These are phyloP conservation scores for Idaea biselata DNA, from an alignment of 2,888 invertebrate genomes.

Conservation along the genomic window DNA sequence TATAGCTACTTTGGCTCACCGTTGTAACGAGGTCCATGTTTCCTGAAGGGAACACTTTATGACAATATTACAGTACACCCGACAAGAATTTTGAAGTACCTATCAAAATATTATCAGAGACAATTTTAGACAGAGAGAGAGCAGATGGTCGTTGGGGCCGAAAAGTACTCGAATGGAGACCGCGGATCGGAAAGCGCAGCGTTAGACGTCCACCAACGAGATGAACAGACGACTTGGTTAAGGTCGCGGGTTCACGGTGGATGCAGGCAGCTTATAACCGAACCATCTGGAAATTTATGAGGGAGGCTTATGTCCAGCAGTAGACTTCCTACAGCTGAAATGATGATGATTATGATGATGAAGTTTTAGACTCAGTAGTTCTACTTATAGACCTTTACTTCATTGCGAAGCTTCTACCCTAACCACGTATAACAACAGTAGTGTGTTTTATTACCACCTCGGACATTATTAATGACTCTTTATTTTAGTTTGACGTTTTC, in stretches of 20 bases:
- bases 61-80: neutral
- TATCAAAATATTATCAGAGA: neutral
- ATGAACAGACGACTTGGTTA: too few species aligned
- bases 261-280: too few species aligned
- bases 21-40: conserved; percentile 14
- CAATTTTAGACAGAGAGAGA: neutral
- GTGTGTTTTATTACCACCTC: conserved; percentile 16
- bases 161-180: too few species aligned
- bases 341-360: too few species aligned
- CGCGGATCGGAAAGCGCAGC: too few species aligned
- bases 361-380: too few species aligned
- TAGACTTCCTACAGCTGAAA: too few species aligned
- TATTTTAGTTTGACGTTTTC: neutral
- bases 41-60: neutral
- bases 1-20: conserved; percentile 18
- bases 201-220: too few species aligned
- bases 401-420: neutral
- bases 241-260: too few species aligned
- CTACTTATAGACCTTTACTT: neutral
- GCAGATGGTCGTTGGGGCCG: too few species aligned
- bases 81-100: neutral
- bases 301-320: too few species aligned
- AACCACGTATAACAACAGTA: conserved; percentile 12
- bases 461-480: conserved; percentile 8
- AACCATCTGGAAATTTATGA: too few species aligned